Conservation (phyloP, 2,888 invertebrate genomes). For the Malacosoma neustria region DNA sequence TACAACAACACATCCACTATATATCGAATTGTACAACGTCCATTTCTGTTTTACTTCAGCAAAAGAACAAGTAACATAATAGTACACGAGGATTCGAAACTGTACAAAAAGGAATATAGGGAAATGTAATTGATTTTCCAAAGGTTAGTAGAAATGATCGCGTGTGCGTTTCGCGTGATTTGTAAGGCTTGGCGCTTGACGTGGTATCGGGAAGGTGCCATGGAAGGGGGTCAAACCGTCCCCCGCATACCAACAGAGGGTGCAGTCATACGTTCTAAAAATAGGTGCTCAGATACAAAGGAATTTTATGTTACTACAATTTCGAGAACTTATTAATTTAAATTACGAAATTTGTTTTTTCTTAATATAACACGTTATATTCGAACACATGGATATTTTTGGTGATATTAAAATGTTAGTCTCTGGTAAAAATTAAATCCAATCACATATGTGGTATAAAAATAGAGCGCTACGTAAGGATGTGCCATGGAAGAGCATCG, state of each 20-base stretch:
- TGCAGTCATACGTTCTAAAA: conserved; percentile 56
- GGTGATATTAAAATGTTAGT: too few species aligned
- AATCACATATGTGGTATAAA: too few species aligned
- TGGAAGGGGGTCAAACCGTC: conserved; percentile 38
- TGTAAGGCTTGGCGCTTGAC: conserved; percentile 63
- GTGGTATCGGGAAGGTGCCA: conserved; percentile 47
- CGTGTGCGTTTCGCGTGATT: conserved; percentile 66
- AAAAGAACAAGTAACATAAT: not conserved
- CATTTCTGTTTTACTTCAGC: conserved; percentile 17
- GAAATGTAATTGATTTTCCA: conserved; percentile 23
- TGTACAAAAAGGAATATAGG: conserved; percentile 5
- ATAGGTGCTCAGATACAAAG: too few species aligned
- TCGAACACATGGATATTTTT: too few species aligned
- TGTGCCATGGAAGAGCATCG: too few species aligned
- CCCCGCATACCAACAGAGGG: conserved; percentile 55
- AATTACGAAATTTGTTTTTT: too few species aligned
- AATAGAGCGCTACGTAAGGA: too few species aligned
- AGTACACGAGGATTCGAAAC: conserved; percentile 16
- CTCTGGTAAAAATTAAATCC: too few species aligned
- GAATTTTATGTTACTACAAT: too few species aligned
- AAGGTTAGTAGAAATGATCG: conserved; percentile 30
- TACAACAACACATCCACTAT: not conserved
- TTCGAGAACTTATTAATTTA: too few species aligned
- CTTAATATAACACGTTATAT: too few species aligned
- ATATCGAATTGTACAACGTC: conserved; percentile 1